Percentiles rank a stretch among this genome's conserved stretches.
These are phyloP conservation scores for Epinotia ramella DNA, from an alignment of 2,888 invertebrate species.

Conservation along the genomic window DNA sequence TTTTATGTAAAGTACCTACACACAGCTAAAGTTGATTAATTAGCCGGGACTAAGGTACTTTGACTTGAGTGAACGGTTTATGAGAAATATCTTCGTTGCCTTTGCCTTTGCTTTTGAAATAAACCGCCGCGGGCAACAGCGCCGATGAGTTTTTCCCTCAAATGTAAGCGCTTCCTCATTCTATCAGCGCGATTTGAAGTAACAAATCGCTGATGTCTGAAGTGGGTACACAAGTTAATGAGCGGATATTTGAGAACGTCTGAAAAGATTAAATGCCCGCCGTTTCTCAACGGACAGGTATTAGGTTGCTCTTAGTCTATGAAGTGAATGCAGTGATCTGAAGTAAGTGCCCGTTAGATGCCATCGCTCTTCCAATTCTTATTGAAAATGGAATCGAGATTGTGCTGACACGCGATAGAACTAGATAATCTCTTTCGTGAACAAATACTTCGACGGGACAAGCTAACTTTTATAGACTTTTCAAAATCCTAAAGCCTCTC, in stretches of 20 bases:
- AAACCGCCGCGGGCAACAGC: conserved; percentile 56
- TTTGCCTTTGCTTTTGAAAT: conserved; percentile 52
- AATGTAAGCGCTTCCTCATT: conserved; percentile 72
- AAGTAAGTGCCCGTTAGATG: conserved; percentile 53
- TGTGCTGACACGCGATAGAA: conserved; percentile 41
- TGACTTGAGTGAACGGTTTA: conserved; percentile 64
- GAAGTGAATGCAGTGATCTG: conserved; percentile 61
- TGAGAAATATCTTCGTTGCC: conserved; percentile 57
- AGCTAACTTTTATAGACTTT: conserved; percentile 17
- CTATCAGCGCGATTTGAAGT: conserved; percentile 75
- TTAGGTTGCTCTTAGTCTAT: conserved; percentile 49
- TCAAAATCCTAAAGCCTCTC: neutral
- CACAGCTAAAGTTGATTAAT: conserved; percentile 61
- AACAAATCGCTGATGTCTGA: conserved; percentile 80
- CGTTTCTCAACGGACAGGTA: conserved; percentile 73
- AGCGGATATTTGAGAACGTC: conserved; percentile 79
- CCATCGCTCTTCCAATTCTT: conserved; percentile 37
- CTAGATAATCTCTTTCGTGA: conserved; percentile 33
- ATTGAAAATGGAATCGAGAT: conserved; percentile 45
- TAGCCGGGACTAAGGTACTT: conserved; percentile 56
- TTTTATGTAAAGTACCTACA: conserved; percentile 10
- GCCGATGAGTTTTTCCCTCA: conserved; percentile 59
- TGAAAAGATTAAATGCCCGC: conserved; percentile 79
- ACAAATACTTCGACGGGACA: conserved; percentile 7
- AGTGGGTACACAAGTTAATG: conserved; percentile 82